A percentile compares a stretch with the other conserved stretches of the same genome.
phyloP scores from a whole-genome alignment of 2,888 invertebrate species.

The Cryptophagus acutangulus region DNA sequence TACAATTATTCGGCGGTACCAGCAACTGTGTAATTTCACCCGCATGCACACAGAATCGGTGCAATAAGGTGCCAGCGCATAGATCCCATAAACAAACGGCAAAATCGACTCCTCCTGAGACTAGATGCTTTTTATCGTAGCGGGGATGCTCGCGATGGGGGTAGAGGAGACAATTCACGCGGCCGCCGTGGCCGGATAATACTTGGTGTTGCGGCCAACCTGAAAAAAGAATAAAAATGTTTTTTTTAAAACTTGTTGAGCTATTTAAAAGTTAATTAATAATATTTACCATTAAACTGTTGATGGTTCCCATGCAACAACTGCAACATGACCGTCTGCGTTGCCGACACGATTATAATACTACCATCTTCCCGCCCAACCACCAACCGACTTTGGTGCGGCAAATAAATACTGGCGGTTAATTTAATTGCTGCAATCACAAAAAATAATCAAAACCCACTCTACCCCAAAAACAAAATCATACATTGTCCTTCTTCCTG shows the following conservation, averaged over 20 bases:
- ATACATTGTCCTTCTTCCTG: conserved; percentile 62
- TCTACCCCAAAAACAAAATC: too few species aligned
- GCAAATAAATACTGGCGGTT: conserved; percentile 91
- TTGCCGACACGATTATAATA: conserved; percentile 93
- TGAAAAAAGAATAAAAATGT: conserved; percentile 36
- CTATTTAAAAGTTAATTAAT: not conserved
- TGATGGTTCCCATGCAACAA: conserved; percentile 84
- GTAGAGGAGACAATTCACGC: conserved; percentile 92
- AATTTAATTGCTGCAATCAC: conserved; percentile 59
- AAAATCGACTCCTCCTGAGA: conserved; percentile 97
- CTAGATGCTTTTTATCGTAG: conserved; percentile 82
- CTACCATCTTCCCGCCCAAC: conserved; percentile 94
- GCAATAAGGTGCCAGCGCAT: conserved; percentile 80
- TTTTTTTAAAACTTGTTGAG: too few species aligned
- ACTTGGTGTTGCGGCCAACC: conserved; percentile 90
- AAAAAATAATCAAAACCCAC: too few species aligned
- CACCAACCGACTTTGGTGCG: conserved; percentile 88
- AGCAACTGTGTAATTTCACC: conserved; percentile 93
- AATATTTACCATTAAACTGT: conserved; percentile 62
- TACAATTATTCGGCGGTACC: conserved; percentile 89
- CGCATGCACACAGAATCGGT: conserved; percentile 96
- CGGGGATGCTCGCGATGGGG: conserved; percentile 87
- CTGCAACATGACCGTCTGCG: conserved; percentile 91
- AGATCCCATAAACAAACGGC: conserved; percentile 96
- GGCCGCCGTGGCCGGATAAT: conserved; percentile 82